These are phyloP conservation scores for Toxotes jaculatrix DNA, from an alignment of 2,113 vertebrate genomes.

Conservation along the genomic window DNA sequence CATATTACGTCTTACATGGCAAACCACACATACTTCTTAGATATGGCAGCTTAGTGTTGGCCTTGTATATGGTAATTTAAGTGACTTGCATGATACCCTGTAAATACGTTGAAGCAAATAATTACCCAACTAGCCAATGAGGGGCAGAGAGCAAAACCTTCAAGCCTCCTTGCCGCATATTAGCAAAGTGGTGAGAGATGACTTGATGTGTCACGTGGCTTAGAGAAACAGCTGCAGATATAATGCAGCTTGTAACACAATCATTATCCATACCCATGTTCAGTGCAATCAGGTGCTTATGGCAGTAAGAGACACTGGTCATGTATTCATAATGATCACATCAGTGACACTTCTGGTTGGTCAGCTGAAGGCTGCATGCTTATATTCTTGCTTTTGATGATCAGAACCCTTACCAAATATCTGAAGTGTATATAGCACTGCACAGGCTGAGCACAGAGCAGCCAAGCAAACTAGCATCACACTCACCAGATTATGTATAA, in stretches of 20 bases:
- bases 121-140: neutral
- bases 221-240: slow-evolving; percentile 44
- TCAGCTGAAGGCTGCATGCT: neutral
- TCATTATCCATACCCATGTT: slow-evolving; percentile 4
- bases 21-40: neutral
- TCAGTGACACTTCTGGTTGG: neutral
- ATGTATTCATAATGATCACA: neutral
- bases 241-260: slow-evolving; percentile 12
- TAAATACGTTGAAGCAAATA: slow-evolving; percentile 2
- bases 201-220: slow-evolving; percentile 37
- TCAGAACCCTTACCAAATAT: too few species aligned
- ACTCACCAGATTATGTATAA: neutral
- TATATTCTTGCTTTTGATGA: neutral
- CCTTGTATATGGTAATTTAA: neutral
- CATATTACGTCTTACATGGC: neutral
- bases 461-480: too few species aligned
- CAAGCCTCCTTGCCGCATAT: slow-evolving; percentile 31
- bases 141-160: neutral
- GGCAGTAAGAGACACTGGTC: neutral
- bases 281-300: slow-evolving; percentile 5
- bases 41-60: neutral
- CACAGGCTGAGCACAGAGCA: too few species aligned
- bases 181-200: slow-evolving; percentile 60
- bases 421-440: too few species aligned
- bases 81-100: neutral